Percentiles rank a stretch among this genome's conserved stretches.
Evolutionary conservation across 1,140 invertebrate genomes (phyloP).

Genomic region (Drosophila neocordata): DNA sequence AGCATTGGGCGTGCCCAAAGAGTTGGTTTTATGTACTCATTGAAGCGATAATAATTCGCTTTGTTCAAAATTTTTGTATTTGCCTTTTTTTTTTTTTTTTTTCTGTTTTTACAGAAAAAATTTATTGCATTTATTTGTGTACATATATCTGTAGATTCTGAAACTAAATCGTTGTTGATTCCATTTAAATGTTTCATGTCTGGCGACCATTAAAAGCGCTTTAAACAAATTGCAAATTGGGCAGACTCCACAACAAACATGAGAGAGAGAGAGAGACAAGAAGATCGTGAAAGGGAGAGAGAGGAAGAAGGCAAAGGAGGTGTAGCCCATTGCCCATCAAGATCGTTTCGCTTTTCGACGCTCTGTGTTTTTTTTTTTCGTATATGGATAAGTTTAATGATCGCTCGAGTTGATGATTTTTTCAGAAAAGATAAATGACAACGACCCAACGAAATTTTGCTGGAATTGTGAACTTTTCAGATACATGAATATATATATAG

Average conservation of each 20-base stretch:
- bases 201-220: conserved; percentile 54
- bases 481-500: conserved; percentile 41
- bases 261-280: background rate
- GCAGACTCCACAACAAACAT: conserved; percentile 33
- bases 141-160: background rate
- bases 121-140: conserved; percentile 52
- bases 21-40: conserved; percentile 31
- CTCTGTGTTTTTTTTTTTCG: conserved; percentile 25
- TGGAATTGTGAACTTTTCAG: conserved; percentile 26
- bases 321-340: conserved; percentile 38
- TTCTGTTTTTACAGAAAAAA: conserved; percentile 21
- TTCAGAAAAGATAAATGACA: conserved; percentile 49
- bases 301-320: background rate
- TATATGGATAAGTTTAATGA: conserved; percentile 41
- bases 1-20: conserved; percentile 50
- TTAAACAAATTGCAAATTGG: conserved; percentile 57
- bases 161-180: conserved; percentile 41
- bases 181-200: conserved; percentile 51
- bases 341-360: conserved; percentile 51
- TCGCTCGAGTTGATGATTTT: conserved; percentile 48
- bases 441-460: conserved; percentile 49
- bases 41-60: conserved; percentile 59
- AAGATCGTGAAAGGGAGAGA: background rate
- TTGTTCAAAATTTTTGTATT: conserved; percentile 48
- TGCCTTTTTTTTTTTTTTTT: background rate